Percentiles rank a stretch among this genome's conserved stretches.
Evolutionary conservation across 2,888 invertebrate genomes (phyloP).

Genomic region (Drosophila macrospina): DNA sequence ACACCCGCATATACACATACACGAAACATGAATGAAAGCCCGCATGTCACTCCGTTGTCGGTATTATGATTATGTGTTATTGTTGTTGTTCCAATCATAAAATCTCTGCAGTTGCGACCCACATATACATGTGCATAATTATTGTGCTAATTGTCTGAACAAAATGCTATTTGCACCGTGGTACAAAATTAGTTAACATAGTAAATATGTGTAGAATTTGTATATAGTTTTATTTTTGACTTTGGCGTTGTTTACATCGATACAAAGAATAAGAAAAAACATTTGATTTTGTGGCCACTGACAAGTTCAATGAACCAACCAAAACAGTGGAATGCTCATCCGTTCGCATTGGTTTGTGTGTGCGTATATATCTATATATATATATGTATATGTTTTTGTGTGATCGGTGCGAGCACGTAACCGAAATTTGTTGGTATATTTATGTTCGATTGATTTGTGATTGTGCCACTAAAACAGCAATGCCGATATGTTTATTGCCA

Average conservation of each 20-base stretch:
- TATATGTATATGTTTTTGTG: slow-evolving; percentile 30
- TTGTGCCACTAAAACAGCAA: slow-evolving; percentile 7
- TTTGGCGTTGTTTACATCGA: slow-evolving; percentile 59
- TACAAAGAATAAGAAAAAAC: slow-evolving; percentile 21
- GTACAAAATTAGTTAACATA: slow-evolving; percentile 11
- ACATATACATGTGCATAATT: slow-evolving; percentile 53
- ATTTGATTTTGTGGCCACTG: slow-evolving; percentile 51
- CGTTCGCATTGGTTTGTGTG: slow-evolving; percentile 21
- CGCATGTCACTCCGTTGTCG: slow-evolving; percentile 47
- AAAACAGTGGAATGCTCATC: slow-evolving; percentile 56
- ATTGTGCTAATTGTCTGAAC: slow-evolving; percentile 38
- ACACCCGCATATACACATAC: slow-evolving; percentile 40
- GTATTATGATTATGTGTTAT: slow-evolving; percentile 43
- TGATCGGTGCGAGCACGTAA: slow-evolving; percentile 49
- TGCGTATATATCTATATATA: neutral
- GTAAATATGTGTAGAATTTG: slow-evolving; percentile 11
- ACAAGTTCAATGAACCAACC: slow-evolving; percentile 72
- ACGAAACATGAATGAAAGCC: slow-evolving; percentile 66
- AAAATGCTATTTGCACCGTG: slow-evolving; percentile 24
- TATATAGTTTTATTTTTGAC: slow-evolving; percentile 44
- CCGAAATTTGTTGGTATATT: slow-evolving; percentile 54
- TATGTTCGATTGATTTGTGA: slow-evolving; percentile 46
- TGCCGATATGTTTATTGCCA: slow-evolving; percentile 46
- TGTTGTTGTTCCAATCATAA: slow-evolving; percentile 37
- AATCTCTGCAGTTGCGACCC: slow-evolving; percentile 69